Evolutionary conservation across 2,113 vertebrate species (phyloP).

Genomic region (Callionymus lyra): DNA sequence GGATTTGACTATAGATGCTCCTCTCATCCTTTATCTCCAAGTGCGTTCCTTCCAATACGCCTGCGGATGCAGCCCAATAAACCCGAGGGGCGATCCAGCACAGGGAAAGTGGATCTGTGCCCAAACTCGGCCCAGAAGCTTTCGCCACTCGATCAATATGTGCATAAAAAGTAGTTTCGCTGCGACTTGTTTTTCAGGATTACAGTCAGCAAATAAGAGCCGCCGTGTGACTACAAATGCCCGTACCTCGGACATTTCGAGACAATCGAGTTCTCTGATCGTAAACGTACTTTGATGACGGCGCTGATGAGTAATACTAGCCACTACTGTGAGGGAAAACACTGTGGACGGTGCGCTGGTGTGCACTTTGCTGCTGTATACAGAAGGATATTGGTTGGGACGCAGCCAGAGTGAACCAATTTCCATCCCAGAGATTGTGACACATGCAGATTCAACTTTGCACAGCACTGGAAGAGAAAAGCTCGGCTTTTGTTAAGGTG

Average conservation of each 20-base stretch:
- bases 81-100: constrained; percentile 24
- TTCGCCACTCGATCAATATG: constrained; percentile 25
- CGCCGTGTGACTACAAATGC: constrained; percentile 22
- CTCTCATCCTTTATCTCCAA: constrained; percentile 18
- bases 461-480: too few species aligned
- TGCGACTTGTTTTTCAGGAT: constrained; percentile 28
- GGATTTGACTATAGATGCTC: constrained; percentile 35
- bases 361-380: too few species aligned
- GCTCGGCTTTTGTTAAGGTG: too few species aligned
- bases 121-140: constrained; percentile 33
- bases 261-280: too few species aligned
- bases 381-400: too few species aligned
- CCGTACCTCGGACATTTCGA: constrained; percentile 8
- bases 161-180: constrained; percentile 34
- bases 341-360: too few species aligned
- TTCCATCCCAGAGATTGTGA: too few species aligned
- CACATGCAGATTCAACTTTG: too few species aligned
- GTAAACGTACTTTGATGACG: too few species aligned
- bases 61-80: constrained; percentile 16
- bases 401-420: too few species aligned
- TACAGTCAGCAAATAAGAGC: constrained; percentile 31
- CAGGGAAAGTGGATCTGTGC: constrained; percentile 22
- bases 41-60: constrained; percentile 18
- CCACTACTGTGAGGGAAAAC: too few species aligned
- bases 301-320: too few species aligned